phyloP scores from a whole-genome alignment of 1,140 invertebrate species.

The Megalonaias nervosa region DNA sequence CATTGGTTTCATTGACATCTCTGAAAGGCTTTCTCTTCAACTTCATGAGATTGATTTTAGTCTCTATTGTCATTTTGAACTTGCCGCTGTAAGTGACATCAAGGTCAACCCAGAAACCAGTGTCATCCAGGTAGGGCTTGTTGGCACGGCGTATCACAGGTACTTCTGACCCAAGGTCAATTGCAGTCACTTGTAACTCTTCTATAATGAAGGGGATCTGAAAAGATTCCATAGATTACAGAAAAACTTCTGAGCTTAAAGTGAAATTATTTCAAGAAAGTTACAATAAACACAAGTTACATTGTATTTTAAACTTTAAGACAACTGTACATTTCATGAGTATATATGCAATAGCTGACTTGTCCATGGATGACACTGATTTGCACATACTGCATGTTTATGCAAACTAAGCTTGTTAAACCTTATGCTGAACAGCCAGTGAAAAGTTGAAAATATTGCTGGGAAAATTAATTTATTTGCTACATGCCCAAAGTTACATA shows the following conservation, averaged over 20 bases:
- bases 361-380: no score
- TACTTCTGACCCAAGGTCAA: conserved; percentile 83
- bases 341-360: no score
- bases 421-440: no score
- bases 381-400: no score
- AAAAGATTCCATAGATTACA: conserved; percentile 32
- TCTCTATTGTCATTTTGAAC: conserved; percentile 92
- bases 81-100: conserved; percentile 92
- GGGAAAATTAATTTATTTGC: no score
- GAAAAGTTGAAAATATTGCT: no score
- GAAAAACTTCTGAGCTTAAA: conserved; percentile 11
- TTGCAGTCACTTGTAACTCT: conserved; percentile 82
- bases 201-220: conserved; percentile 91
- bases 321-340: no score
- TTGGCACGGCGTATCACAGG: conserved; percentile 84
- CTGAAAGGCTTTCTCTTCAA: conserved; percentile 70
- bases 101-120: conserved; percentile 94
- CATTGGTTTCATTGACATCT: no score
- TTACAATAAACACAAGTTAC: no score
- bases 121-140: conserved; percentile 84
- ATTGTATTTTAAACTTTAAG: no score
- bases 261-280: background rate
- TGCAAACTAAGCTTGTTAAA: no score
- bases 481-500: no score
- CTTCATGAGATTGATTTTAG: conserved; percentile 95